Evolutionary conservation across 2,797 vertebrate genomes (phyloP).

Genomic region (Heteromormyrus szaboi): DNA sequence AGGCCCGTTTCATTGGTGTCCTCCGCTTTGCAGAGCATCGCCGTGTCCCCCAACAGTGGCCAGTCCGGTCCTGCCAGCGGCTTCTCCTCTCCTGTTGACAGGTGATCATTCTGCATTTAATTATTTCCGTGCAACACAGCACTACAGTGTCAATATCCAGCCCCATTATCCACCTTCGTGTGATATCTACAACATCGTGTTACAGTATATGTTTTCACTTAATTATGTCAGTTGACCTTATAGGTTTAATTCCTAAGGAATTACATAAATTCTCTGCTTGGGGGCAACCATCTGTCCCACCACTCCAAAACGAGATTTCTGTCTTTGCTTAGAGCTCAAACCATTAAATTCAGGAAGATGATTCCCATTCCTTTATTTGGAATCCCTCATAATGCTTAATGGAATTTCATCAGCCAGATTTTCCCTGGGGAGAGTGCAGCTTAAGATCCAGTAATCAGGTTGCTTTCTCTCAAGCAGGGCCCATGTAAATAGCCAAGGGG

Average conservation of each 20-base stretch:
- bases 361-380: background rate
- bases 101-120: slow-evolving; percentile 53
- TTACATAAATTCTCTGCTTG: background rate
- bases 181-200: background rate
- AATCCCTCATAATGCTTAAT: background rate
- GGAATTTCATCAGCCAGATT: background rate
- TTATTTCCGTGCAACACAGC: background rate
- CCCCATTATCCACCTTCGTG: background rate
- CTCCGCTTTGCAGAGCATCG: slow-evolving; percentile 69
- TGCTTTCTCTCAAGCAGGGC: slow-evolving; percentile 44
- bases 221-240: slow-evolving; percentile 24
- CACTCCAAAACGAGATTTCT: background rate
- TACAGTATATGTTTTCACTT: slow-evolving; percentile 21
- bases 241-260: background rate
- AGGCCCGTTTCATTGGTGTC: background rate
- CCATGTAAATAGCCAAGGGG: slow-evolving; percentile 38
- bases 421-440: background rate
- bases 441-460: slow-evolving; percentile 13
- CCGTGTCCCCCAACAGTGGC: slow-evolving; percentile 64
- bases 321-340: background rate
- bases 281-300: background rate
- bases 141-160: background rate
- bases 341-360: background rate
- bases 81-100: slow-evolving; percentile 81
- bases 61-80: slow-evolving; percentile 64